A percentile compares a stretch with the other conserved stretches of the same genome.
phyloP scores from a whole-genome alignment of 1,140 invertebrate genomes.

The Drosophila erecta region DNA sequence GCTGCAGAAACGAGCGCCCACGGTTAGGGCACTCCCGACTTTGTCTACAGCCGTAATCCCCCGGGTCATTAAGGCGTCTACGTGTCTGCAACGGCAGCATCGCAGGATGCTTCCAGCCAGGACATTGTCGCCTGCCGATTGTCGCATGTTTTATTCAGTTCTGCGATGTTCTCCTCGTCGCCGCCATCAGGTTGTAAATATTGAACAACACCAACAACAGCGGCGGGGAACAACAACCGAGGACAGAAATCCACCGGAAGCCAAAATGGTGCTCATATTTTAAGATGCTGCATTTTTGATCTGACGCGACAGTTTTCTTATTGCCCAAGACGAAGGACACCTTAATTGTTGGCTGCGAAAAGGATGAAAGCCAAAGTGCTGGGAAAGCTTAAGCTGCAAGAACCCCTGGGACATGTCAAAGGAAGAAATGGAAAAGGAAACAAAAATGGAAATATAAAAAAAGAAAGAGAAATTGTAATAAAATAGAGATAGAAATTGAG shows the following conservation, averaged over 20 bases:
- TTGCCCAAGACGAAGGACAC: slow-evolving; percentile 41
- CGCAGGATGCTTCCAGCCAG: slow-evolving; percentile 29
- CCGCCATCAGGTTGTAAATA: slow-evolving; percentile 66
- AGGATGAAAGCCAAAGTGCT: slow-evolving; percentile 14
- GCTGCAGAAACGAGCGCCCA: slow-evolving; percentile 24
- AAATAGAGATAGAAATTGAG: slow-evolving; percentile 18
- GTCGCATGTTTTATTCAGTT: slow-evolving; percentile 75
- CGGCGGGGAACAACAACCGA: slow-evolving; percentile 21
- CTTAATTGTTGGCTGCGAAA: slow-evolving; percentile 43
- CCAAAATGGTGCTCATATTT: slow-evolving; percentile 62
- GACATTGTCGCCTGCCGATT: slow-evolving; percentile 67
- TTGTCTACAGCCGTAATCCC: slow-evolving; percentile 70
- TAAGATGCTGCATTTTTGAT: slow-evolving; percentile 63
- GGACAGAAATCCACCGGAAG: slow-evolving; percentile 40
- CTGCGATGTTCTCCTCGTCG: slow-evolving; percentile 30
- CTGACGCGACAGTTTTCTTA: slow-evolving; percentile 58
- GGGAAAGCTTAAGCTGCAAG: not conserved
- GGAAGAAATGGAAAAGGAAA: slow-evolving; percentile 21
- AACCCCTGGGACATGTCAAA: slow-evolving; percentile 22
- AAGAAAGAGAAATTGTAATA: slow-evolving; percentile 6
- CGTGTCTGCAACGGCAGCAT: slow-evolving; percentile 61
- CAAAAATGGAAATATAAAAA: slow-evolving; percentile 5
- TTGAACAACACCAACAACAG: slow-evolving; percentile 58
- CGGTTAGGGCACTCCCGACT: slow-evolving; percentile 9
- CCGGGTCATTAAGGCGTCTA: slow-evolving; percentile 76